Percentiles rank a stretch among this genome's conserved stretches.
phyloP scores from a whole-genome alignment of 35 echinoderm and acorn worm species.

The Ptychodera flava region DNA sequence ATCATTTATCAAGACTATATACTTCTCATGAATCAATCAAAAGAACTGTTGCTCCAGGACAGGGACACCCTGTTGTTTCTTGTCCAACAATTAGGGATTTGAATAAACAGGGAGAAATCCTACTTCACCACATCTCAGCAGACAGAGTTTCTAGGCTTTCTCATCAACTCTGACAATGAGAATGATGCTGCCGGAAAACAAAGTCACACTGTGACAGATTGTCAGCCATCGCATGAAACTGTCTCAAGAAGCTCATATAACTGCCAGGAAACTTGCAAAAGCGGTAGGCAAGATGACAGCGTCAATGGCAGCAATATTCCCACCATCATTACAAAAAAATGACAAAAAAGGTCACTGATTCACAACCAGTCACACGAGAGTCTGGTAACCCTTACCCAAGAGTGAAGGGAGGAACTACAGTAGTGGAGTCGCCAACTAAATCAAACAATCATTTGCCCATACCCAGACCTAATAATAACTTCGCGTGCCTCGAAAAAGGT shows the following conservation, averaged over 20 bases:
- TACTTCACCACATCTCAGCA: neutral
- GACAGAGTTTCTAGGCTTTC: neutral
- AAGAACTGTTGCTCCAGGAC: too few relatives aligned
- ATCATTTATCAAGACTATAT: too few relatives aligned
- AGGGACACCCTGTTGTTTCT: neutral
- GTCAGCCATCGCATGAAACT: neutral
- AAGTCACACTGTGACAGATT: neutral
- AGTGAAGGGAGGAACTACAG: neutral
- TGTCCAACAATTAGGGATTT: neutral
- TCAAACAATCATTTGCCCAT: neutral
- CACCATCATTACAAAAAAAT: neutral
- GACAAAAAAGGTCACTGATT: neutral
- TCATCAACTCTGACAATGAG: neutral
- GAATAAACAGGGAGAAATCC: neutral
- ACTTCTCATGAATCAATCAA: too few relatives aligned
- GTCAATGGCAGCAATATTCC: neutral
- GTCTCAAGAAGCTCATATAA: neutral
- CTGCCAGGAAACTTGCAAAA: neutral
- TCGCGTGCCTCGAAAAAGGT: too few relatives aligned
- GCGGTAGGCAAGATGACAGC: neutral
- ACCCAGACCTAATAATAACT: neutral
- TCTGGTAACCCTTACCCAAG: neutral
- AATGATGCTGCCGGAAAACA: neutral
- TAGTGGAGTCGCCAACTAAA: neutral
- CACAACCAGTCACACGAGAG: neutral